Percentiles rank a stretch among this genome's conserved stretches.
These are phyloP conservation scores for Epiblema foenella DNA, from an alignment of 2,888 invertebrate genomes.

Conservation along the genomic window DNA sequence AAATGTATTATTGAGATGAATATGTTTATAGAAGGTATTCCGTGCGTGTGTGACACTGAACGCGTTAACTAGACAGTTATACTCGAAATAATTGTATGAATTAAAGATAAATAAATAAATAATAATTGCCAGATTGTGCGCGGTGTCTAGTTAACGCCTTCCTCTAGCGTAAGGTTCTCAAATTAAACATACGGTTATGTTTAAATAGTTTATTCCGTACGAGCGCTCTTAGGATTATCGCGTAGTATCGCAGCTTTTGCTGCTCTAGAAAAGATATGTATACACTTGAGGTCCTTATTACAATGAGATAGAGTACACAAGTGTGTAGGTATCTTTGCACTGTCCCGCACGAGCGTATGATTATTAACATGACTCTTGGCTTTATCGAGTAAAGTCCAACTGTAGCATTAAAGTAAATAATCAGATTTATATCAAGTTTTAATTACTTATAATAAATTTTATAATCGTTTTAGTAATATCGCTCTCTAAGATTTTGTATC, in stretches of 20 bases:
- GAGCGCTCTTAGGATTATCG: background rate
- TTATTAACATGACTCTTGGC: constrained; percentile 22
- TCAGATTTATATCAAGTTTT: constrained; percentile 40
- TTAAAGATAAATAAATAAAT: background rate
- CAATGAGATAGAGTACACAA: background rate
- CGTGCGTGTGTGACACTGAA: constrained; percentile 50
- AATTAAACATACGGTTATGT: constrained; percentile 66
- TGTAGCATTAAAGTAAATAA: constrained; percentile 30
- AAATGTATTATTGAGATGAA: constrained; percentile 62
- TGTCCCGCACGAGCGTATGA: background rate
- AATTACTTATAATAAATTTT: constrained; percentile 42
- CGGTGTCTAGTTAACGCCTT: constrained; percentile 35
- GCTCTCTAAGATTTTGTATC: constrained; percentile 39
- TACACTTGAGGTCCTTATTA: background rate
- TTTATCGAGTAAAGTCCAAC: constrained; percentile 1
- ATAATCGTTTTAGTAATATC: constrained; percentile 36
- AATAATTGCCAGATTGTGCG: constrained; percentile 3
- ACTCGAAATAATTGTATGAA: constrained; percentile 14
- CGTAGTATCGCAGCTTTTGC: background rate
- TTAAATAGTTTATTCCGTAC: constrained; percentile 69
- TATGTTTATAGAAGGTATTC: constrained; percentile 42
- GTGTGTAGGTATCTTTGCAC: background rate
- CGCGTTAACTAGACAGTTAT: constrained; percentile 23
- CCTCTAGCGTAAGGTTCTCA: constrained; percentile 50
- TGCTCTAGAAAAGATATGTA: constrained; percentile 6